Evolutionary conservation across 2,113 vertebrate genomes (phyloP), one percentile per base, ranked within the genome.

Genomic region (Clupea harengus): DNA sequence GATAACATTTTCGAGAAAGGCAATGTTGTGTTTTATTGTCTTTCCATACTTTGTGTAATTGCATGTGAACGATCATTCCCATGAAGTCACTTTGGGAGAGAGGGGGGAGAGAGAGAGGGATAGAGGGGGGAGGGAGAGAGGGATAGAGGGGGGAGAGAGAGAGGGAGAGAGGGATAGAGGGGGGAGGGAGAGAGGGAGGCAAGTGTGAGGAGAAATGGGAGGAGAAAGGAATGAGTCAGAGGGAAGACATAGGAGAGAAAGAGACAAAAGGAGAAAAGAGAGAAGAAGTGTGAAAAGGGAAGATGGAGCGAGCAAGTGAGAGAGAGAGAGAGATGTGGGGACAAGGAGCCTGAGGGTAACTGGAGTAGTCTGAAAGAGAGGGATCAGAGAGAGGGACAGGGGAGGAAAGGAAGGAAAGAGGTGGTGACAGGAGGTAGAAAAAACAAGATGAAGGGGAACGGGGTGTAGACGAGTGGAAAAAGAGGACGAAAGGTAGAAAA

Each of bases 401-500:
- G 60, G 0, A 28, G 9, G 22, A 67, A n/a, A 67, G 60, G 6
- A 25, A 67, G 60, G 60, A 83, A 88, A 81, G 87, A 86, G 81
- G 87, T 85, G 83, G 88, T 88, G 86, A 86, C 81, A 87, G 60
- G 81, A 89, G 44, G 6, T 50, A 67, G 45, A 49, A 25, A 80
- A 87, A 49, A 78, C 22, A 50, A 81, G 85, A 88, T 45, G 45
- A 15, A 2, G 86, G 81, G 87, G 82, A 15, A 82, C 7, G 45
- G 82, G 32, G 47, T 1, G 20, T 85, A 86, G 45, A 89, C 54
- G 17, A 85, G 47, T 49, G 57, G 4, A 46, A 50, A 82, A 52
- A 84, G 52, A 54, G 15, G 85, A 88, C 32, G 20, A 25, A 17
- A 87, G 83, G 52, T 54, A 54, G 17, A 54, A 15, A 52, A 52